Conservation (phyloP, 2,797 vertebrate genomes). For the Rhabdophis nuchalis region DNA sequence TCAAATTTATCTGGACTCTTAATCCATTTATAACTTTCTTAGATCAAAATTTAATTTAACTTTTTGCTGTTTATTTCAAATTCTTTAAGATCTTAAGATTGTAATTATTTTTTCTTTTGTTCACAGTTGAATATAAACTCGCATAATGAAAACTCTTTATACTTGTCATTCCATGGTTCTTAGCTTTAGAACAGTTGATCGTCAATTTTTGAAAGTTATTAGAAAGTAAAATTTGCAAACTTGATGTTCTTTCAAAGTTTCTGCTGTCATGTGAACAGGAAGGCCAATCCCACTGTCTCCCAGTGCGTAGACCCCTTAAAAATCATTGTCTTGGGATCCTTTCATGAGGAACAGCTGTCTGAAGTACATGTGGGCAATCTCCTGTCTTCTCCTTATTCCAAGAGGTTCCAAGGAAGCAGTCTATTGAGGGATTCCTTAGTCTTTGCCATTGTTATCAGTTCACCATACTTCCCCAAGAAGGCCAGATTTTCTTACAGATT, state of each 20-base stretch:
- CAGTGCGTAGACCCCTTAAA: not conserved
- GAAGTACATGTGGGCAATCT: not conserved
- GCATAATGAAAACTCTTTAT: not conserved
- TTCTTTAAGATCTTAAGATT: not conserved
- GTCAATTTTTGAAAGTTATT: not conserved
- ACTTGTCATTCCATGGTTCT: not conserved
- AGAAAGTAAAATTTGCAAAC: not conserved
- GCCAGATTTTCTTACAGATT: too few species aligned
- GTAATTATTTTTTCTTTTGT: not conserved
- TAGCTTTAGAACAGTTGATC: not conserved
- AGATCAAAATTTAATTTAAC: not conserved
- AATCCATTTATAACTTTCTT: not conserved
- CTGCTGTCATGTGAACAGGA: not conserved
- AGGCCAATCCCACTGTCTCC: not conserved
- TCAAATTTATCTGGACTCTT: not conserved
- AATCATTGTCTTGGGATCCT: not conserved
- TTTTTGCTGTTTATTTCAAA: not conserved
- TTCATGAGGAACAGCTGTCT: not conserved
- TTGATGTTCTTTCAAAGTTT: not conserved
- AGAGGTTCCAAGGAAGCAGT: not conserved
- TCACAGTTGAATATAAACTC: not conserved
- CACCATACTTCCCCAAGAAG: too few species aligned
- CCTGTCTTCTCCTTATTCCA: not conserved
- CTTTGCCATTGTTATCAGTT: too few species aligned
- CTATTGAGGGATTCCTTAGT: not conserved